Conservation (phyloP, 2,888 invertebrate genomes). For the Nyleta sp. region DNA sequence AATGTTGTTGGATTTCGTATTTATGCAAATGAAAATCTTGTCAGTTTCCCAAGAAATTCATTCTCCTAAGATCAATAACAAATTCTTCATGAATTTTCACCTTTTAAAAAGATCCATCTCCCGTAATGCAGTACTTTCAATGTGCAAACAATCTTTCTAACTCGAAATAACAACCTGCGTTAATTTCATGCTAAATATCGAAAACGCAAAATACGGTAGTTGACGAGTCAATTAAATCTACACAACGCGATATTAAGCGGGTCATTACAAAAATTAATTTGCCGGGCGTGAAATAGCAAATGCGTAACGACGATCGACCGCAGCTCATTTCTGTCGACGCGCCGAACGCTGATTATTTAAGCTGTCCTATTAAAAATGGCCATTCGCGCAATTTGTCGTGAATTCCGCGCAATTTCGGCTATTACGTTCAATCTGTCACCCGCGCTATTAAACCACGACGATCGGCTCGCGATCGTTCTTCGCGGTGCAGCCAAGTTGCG, state of each 20-base stretch:
- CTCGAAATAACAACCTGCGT: too few relatives aligned
- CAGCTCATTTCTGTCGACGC: constrained; percentile 29
- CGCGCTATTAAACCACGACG: too few relatives aligned
- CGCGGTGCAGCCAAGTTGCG: constrained; percentile 9
- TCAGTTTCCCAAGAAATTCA: too few relatives aligned
- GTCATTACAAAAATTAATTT: constrained; percentile 47
- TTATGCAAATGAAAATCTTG: too few relatives aligned
- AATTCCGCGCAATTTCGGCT: constrained; percentile 52
- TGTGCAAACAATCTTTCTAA: too few relatives aligned
- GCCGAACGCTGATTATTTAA: constrained; percentile 47
- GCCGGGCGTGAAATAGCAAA: constrained; percentile 39
- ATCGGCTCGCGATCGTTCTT: background rate
- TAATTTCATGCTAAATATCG: constrained; percentile 3
- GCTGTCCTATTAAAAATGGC: constrained; percentile 45
- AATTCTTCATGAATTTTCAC: too few relatives aligned
- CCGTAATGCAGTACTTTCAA: too few relatives aligned
- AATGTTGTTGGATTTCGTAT: background rate
- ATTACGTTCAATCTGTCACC: constrained; percentile 57
- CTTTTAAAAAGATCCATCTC: too few relatives aligned
- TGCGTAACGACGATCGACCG: constrained; percentile 43
- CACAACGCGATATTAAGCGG: constrained; percentile 19
- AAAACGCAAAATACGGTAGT: background rate
- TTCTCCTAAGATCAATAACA: too few relatives aligned
- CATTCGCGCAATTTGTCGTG: constrained; percentile 45
- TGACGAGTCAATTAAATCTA: constrained; percentile 40